These are phyloP conservation scores for Hippopotamus amphibius DNA, from an alignment of 2,113 vertebrate genomes.

Conservation along the genomic window DNA sequence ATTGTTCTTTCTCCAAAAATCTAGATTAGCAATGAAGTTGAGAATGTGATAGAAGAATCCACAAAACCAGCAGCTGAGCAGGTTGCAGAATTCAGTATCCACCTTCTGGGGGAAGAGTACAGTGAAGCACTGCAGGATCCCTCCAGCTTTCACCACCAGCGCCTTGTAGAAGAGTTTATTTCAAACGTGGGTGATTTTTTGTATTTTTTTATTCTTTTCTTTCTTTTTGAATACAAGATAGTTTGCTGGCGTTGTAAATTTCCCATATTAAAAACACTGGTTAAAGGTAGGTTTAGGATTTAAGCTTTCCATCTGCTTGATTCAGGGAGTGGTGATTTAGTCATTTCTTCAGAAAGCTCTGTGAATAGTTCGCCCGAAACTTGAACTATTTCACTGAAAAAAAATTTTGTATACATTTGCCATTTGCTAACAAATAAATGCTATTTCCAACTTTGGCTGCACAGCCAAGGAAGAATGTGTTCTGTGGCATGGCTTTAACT, in stretches of 20 bases:
- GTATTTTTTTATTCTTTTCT: background rate
- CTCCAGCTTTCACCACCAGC: slow-evolving; percentile 81
- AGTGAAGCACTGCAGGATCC: slow-evolving; percentile 89
- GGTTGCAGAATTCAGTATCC: slow-evolving; percentile 92
- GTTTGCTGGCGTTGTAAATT: background rate
- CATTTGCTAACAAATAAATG: slow-evolving; percentile 34
- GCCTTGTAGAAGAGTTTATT: slow-evolving; percentile 89
- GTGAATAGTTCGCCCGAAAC: slow-evolving; percentile 15
- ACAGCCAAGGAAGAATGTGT: background rate
- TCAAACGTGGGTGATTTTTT: slow-evolving; percentile 88
- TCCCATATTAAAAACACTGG: background rate
- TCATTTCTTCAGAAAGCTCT: slow-evolving; percentile 53
- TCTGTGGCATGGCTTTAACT: background rate
- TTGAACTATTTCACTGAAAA: background rate
- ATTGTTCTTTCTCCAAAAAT: slow-evolving; percentile 56
- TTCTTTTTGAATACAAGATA: background rate
- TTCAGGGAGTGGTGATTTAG: background rate
- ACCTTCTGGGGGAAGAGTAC: slow-evolving; percentile 89
- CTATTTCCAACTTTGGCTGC: background rate
- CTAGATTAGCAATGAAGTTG: slow-evolving; percentile 94
- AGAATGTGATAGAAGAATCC: slow-evolving; percentile 83
- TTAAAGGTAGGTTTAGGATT: background rate
- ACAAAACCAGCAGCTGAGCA: slow-evolving; percentile 86
- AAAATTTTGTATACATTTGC: background rate
- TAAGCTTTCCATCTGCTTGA: background rate